Evolutionary conservation across 2,113 vertebrate genomes (phyloP), one percentile per base, ranked within the genome.

Genomic region (Euleptes europaea): DNA sequence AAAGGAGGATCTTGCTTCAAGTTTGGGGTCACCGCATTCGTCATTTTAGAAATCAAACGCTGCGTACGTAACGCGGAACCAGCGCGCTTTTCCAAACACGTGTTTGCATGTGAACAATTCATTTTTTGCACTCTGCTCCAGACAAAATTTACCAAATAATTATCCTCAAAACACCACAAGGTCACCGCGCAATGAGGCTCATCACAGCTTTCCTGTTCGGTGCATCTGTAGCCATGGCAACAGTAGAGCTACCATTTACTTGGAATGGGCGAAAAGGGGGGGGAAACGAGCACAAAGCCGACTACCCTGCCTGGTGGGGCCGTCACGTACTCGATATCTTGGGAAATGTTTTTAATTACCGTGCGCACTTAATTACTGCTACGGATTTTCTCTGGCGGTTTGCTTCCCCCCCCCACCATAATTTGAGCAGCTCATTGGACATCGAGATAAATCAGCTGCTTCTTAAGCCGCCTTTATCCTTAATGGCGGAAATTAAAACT

Each of bases 141-240:
- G 82, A 57, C 82, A 72, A 78, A 60, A 73, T 80, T 80, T 83
- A 9, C 85, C 84, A 86, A 88, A 73, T 35, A 86, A 83, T 31
- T 84, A 21, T 54, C 17, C 38, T 76, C 91, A 21, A 4, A 90
- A 19, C 1, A 1, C 4, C 0, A 70, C 51, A 75, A 77, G 49
- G 47, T 78, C 86, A 88, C 85, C 87, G 82, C 42, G 40, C 83
- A 93, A 85, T 31, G 31, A 28, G 0, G 31, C 78, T 85, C 76
- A 72, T 76, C 60, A 49, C 78, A 31, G 42, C 87, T 86, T 82
- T 77, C 83, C 69, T 87, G 82, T 88, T 83, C 74, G 85, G 31
- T 91, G 89, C 92, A 91, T 94, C 83, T 90, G 95, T 95, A 95
- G 94, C 96, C 95, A 96, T 96, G 92, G 92, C 3, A 92, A 96